phyloP scores from a whole-genome alignment of 2,888 invertebrate genomes.

The Desoria tigrina region DNA sequence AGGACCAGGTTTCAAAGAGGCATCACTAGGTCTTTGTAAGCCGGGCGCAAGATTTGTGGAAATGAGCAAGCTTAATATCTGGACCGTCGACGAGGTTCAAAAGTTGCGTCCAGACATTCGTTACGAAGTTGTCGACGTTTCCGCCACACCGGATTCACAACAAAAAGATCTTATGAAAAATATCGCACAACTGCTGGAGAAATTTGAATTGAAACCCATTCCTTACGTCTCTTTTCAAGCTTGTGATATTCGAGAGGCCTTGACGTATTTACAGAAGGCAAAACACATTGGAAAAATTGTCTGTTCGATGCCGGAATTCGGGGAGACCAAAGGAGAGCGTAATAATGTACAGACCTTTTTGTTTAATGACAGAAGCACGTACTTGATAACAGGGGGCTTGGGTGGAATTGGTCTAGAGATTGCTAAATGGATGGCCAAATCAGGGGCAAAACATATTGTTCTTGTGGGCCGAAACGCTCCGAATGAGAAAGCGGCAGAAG shows the following conservation, averaged over 20 bases:
- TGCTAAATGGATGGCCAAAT: constrained; percentile 37
- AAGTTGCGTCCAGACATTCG: constrained; percentile 21
- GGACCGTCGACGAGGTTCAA: constrained; percentile 25
- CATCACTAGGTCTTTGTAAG: constrained; percentile 18
- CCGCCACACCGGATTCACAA: constrained; percentile 13
- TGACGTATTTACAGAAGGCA: constrained; percentile 31
- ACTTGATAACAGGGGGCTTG: constrained; percentile 42
- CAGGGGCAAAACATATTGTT: too few species aligned
- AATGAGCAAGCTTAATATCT: constrained; percentile 35
- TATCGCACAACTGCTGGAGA: background rate
- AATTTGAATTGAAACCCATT: constrained; percentile 16
- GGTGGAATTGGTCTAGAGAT: constrained; percentile 41
- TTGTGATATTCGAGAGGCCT: constrained; percentile 27
- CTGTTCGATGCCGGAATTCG: constrained; percentile 5
- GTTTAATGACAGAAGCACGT: constrained; percentile 33
- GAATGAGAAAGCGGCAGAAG: background rate
- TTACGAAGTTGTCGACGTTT: constrained; percentile 30
- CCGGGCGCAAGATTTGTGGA: constrained; percentile 26
- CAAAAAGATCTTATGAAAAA: background rate
- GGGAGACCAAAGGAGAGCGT: background rate
- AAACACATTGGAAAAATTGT: constrained; percentile 28
- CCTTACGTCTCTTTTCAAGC: constrained; percentile 34
- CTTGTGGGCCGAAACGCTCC: constrained; percentile 30
- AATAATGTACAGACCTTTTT: constrained; percentile 9
- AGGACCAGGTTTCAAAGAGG: constrained; percentile 34